These are phyloP conservation scores for Hirundo rustica DNA, from an alignment of 2,797 vertebrate genomes.

Conservation along the genomic window DNA sequence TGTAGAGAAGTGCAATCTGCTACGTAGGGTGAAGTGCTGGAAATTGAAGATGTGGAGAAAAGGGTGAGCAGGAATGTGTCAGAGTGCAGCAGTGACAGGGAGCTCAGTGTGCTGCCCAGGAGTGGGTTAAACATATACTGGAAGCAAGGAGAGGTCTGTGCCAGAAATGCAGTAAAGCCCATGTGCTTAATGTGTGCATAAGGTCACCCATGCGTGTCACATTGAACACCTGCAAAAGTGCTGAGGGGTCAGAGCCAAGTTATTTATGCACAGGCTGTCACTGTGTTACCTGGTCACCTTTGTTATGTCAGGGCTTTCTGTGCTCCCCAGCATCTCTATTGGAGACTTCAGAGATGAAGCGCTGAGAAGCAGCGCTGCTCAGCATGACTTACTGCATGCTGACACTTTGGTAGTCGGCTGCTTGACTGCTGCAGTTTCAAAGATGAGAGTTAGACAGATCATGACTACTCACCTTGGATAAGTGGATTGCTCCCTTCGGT, in stretches of 20 bases:
- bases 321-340: neutral
- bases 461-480: neutral
- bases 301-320: neutral
- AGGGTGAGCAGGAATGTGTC: neutral
- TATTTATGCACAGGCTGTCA: neutral
- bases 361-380: neutral
- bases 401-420: neutral
- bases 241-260: neutral
- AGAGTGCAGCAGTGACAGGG: neutral
- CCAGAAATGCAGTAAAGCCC: neutral
- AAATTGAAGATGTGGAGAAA: neutral
- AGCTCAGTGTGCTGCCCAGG: neutral
- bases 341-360: neutral
- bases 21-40: neutral
- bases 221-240: slow-evolving; percentile 22
- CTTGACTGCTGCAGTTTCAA: neutral
- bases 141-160: neutral
- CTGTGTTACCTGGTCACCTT: neutral
- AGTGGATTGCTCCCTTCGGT: neutral
- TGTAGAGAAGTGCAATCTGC: neutral
- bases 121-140: neutral
- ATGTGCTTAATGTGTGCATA: neutral
- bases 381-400: neutral
- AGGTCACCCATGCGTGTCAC: neutral
- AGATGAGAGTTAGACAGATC: slow-evolving; percentile 5